Evolutionary conservation across 2,888 invertebrate genomes (phyloP).

Genomic region (Phlogophora meticulosa): DNA sequence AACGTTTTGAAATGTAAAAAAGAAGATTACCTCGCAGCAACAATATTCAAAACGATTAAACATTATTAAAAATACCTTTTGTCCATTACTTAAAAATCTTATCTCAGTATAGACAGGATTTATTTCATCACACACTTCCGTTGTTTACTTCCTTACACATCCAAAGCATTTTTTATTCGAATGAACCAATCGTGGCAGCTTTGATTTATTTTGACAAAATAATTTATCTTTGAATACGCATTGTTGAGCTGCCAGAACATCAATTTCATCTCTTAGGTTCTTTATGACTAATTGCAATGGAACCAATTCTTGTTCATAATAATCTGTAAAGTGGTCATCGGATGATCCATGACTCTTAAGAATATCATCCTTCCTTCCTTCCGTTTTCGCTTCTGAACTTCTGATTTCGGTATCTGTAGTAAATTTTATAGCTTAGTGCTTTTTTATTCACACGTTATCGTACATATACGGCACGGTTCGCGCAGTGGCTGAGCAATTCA

Average conservation of each 20-base stretch:
- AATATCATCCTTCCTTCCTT: conserved; percentile 20
- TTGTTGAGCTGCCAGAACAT: conserved; percentile 73
- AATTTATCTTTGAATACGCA: conserved; percentile 69
- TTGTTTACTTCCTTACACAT: conserved; percentile 66
- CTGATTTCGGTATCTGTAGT: conserved; percentile 24
- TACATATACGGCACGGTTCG: too few species aligned
- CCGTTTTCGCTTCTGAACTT: conserved; percentile 3
- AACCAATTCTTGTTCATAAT: conserved; percentile 79
- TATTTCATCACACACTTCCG: neutral
- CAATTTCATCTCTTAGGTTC: conserved; percentile 77
- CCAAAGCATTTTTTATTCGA: conserved; percentile 69
- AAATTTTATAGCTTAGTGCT: neutral
- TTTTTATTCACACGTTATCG: neutral
- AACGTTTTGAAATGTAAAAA: neutral
- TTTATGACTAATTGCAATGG: conserved; percentile 79
- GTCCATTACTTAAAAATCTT: neutral
- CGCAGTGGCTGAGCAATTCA: too few species aligned
- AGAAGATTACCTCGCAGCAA: neutral
- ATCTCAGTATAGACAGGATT: neutral
- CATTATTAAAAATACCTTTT: neutral
- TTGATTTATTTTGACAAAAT: conserved; percentile 54
- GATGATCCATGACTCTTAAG: conserved; percentile 32
- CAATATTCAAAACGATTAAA: too few species aligned
- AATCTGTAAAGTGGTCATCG: conserved; percentile 59
- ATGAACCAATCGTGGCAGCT: conserved; percentile 59